Base-by-base conservation (phyloP, 1,140 invertebrate genomes). In the Formica exsecta region DNA sequence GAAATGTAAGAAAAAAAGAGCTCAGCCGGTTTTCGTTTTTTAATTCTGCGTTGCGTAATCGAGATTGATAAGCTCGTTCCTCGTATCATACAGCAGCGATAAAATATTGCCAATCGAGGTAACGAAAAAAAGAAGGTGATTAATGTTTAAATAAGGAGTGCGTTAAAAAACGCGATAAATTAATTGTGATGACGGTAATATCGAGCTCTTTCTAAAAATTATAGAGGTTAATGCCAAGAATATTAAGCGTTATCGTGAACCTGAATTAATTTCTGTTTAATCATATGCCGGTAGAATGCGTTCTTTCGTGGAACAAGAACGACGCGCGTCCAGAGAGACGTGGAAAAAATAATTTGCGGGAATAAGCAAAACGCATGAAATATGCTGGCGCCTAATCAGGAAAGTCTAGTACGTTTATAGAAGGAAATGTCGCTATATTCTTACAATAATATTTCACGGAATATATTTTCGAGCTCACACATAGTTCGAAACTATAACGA, bases 221-320 rank as follows among this genome's bases (percentile, higher is more conserved):
- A 74, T 62, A 73, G 29, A 73, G 54, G 41, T 83, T 61, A 83
- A 83, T n/a, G 4, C 13, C 3, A 7, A 36, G 54, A 38, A 32
- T 36, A 57, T 73, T 61, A 57, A 61, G 44, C 13, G 29, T 48
- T 83, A 44, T 61, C 68, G 68, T 36, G 62, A 65, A 71, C 68
- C 1, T 71, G 9, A 74, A 83, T 83, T 83, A 83, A 83, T 83
- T 74, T 73, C 68, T 74, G 44, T 83, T 83, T 83, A 74, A 74
- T 83, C 38, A 62, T 36, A 22, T 2, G 19, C 29, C 51, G 70
- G 16, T 71, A 71, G 22, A 70, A 25, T 32, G 48, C 48, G 48
- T 19, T 65, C 29, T 29, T 64, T 65, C n/a, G 9, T 11, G 44
- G 51, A 65, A 66, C 51, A 44, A 62, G 25, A 77, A 7, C 16